These are phyloP conservation scores for Anthopleura sola DNA, from an alignment of 64 coral and sea anemone genomes.

Conservation along the genomic window DNA sequence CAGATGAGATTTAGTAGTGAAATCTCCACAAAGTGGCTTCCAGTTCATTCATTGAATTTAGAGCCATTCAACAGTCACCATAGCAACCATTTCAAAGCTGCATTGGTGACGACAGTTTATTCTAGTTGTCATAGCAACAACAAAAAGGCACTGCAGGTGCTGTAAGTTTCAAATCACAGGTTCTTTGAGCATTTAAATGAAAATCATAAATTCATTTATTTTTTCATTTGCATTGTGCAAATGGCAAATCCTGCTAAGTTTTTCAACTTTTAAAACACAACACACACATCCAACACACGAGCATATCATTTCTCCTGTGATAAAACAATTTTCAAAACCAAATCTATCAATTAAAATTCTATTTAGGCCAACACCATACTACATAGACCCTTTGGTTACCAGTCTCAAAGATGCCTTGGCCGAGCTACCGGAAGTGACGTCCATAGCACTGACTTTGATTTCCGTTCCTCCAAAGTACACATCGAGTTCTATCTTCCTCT, in stretches of 20 bases:
- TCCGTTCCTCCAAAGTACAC: slow-evolving; percentile 69
- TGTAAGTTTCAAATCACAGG: background rate
- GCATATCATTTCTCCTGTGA: background rate
- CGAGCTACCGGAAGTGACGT: slow-evolving; percentile 59
- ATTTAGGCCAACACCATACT: background rate
- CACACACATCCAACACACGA: background rate
- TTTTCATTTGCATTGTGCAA: too few species aligned
- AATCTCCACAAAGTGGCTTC: too few species aligned
- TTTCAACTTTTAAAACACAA: too few species aligned
- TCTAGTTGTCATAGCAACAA: background rate
- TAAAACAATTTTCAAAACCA: background rate
- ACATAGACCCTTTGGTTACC: slow-evolving; percentile 30
- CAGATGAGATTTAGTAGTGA: too few species aligned
- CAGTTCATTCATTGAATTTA: too few species aligned
- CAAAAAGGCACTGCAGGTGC: too few species aligned
- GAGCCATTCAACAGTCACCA: too few species aligned
- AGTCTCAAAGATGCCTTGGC: slow-evolving; percentile 57
- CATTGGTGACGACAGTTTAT: background rate
- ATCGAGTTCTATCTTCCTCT: slow-evolving; percentile 48
- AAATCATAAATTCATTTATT: too few species aligned
- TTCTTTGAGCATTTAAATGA: too few species aligned
- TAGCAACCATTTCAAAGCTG: too few species aligned
- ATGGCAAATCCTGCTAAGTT: too few species aligned
- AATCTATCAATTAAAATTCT: background rate
- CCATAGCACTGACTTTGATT: slow-evolving; percentile 55